Conservation (phyloP, 2,888 invertebrate genomes). For the Apamea epomidion region DNA sequence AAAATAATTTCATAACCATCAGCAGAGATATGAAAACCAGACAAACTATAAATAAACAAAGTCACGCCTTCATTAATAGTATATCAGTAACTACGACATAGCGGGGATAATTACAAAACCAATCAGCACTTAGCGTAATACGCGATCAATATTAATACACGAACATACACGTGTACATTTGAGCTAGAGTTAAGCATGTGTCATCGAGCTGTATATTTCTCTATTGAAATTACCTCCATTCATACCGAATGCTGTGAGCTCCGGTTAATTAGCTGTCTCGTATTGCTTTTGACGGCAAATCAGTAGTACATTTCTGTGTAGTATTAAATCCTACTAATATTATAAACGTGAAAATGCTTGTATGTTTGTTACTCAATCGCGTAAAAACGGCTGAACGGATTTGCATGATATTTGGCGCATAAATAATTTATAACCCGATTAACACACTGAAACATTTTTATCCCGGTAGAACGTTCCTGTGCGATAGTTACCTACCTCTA, state of each 20-base stretch:
- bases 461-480: not conserved
- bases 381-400: no score
- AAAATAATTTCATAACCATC: not conserved
- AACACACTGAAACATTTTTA: not conserved
- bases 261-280: slow-evolving; percentile 38
- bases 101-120: slow-evolving; percentile 26
- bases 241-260: slow-evolving; percentile 29
- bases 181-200: not conserved
- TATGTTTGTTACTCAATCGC: no score
- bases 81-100: not conserved
- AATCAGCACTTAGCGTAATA: slow-evolving; percentile 41
- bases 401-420: not conserved
- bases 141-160: slow-evolving; percentile 27
- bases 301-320: not conserved
- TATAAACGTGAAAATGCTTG: not conserved
- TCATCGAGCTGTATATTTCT: slow-evolving; percentile 17
- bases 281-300: slow-evolving; percentile 28
- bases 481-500: not conserved
- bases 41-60: not conserved
- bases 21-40: not conserved
- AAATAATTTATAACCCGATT: not conserved
- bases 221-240: slow-evolving; percentile 44
- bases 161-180: slow-evolving; percentile 20
- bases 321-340: not conserved
- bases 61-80: not conserved